Conservation (phyloP, 2,113 vertebrate species). For the Stigmatopora argus region DNA sequence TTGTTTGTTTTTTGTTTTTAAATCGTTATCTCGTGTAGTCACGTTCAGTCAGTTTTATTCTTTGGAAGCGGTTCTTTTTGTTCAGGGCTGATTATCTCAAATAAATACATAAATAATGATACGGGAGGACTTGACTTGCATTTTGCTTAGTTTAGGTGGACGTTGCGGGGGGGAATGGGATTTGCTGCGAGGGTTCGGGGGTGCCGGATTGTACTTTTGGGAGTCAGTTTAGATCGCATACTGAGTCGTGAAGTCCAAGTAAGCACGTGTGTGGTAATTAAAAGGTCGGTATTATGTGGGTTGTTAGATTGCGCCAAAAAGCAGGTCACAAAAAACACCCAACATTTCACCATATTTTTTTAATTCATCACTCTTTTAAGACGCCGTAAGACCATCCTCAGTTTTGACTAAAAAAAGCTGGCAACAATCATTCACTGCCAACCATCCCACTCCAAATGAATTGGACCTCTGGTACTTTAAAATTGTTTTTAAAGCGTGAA, state of each 20-base stretch:
- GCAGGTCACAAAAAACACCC: slow-evolving; percentile 19
- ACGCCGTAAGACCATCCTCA: slow-evolving; percentile 7
- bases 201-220: slow-evolving; percentile 53
- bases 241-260: slow-evolving; percentile 64
- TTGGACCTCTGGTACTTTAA: no score
- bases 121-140: neutral
- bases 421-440: no score
- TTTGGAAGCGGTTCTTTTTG: slow-evolving; percentile 11
- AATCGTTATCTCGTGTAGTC: neutral
- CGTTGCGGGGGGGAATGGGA: slow-evolving; percentile 48
- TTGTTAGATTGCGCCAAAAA: slow-evolving; percentile 26
- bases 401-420: no score
- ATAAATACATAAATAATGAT: neutral
- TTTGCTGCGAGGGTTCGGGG: slow-evolving; percentile 36
- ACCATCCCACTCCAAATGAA: no score
- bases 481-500: no score
- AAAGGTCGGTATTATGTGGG: slow-evolving; percentile 50
- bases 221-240: slow-evolving; percentile 59
- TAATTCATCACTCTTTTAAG: slow-evolving; percentile 2
- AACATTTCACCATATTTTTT: slow-evolving; percentile 14
- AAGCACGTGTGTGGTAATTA: slow-evolving; percentile 61
- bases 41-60: slow-evolving; percentile 23
- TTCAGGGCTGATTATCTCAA: slow-evolving; percentile 29
- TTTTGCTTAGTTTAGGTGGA: slow-evolving; percentile 37
- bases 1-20: slow-evolving; percentile 56